These are phyloP conservation scores for Tenodera sinensis DNA, from an alignment of 2,888 invertebrate species.

Conservation along the genomic window DNA sequence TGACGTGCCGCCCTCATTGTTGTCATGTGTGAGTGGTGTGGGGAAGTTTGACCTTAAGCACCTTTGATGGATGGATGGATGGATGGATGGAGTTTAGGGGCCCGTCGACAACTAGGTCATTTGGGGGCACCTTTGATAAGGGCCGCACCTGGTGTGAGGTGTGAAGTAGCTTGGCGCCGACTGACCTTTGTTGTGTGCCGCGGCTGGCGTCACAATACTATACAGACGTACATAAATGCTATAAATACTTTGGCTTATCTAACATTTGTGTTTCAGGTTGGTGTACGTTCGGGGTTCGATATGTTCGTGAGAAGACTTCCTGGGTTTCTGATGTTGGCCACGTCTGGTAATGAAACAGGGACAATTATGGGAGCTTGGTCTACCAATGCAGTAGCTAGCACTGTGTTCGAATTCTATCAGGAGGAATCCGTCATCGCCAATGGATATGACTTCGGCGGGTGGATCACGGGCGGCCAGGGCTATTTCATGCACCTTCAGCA, in stretches of 20 bases:
- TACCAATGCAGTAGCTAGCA: background rate
- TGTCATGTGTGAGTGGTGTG: no score
- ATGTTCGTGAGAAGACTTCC: background rate
- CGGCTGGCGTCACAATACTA: no score
- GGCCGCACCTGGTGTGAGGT: no score
- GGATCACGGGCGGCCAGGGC: background rate
- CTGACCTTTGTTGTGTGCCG: no score
- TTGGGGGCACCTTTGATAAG: no score
- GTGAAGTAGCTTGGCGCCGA: no score
- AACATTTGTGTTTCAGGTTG: background rate
- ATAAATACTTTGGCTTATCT: background rate
- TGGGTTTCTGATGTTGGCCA: background rate
- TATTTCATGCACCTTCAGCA: background rate
- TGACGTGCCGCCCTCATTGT: no score
- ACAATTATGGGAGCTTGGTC: background rate
- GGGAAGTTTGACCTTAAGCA: no score
- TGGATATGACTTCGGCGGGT: background rate
- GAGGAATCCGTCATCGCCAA: background rate
- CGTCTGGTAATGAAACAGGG: background rate
- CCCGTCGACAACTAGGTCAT: no score
- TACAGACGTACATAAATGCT: no score
- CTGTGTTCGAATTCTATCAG: background rate
- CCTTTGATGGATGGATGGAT: no score
- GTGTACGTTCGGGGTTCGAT: background rate
- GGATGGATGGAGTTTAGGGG: no score